Evolutionary conservation across 64 coral and sea anemone species (phyloP).

Genomic region (Montipora capricornis): DNA sequence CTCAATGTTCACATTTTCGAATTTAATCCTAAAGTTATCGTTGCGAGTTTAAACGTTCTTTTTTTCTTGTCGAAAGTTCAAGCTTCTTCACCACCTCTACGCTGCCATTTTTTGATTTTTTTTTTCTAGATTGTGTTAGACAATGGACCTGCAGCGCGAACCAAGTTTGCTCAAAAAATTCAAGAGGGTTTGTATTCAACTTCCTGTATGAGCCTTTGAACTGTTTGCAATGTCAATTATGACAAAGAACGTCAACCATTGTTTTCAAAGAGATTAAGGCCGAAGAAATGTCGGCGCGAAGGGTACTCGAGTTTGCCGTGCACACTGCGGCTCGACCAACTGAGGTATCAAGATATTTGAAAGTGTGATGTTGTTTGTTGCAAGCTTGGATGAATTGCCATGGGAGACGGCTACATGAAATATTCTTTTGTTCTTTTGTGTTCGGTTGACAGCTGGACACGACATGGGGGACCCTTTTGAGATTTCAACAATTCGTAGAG

Average conservation of each 20-base stretch:
- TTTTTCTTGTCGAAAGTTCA: too few relatives aligned
- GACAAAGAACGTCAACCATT: too few relatives aligned
- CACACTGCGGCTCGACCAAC: slow-evolving; percentile 34
- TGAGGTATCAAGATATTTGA: slow-evolving; percentile 53
- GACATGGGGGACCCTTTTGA: slow-evolving; percentile 66
- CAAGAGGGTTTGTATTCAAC: slow-evolving; percentile 38
- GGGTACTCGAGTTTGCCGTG: background rate
- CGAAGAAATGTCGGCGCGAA: too few relatives aligned
- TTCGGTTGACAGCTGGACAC: slow-evolving; percentile 36
- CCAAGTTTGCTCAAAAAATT: slow-evolving; percentile 44
- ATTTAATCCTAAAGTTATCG: too few relatives aligned
- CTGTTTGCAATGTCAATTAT: background rate
- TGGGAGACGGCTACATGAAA: too few relatives aligned
- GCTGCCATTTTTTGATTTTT: background rate
- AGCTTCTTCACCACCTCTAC: background rate
- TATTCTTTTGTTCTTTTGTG: background rate
- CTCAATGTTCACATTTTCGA: too few relatives aligned
- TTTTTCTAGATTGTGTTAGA: slow-evolving; percentile 64
- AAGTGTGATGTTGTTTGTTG: background rate
- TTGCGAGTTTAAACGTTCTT: too few relatives aligned
- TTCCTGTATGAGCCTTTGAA: background rate
- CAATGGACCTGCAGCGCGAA: slow-evolving; percentile 66
- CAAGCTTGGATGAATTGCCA: background rate
- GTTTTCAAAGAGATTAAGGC: too few relatives aligned
- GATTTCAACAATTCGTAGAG: slow-evolving; percentile 65